Conservation (phyloP, 1,140 invertebrate species). For the Sarcophaga peregrina region DNA sequence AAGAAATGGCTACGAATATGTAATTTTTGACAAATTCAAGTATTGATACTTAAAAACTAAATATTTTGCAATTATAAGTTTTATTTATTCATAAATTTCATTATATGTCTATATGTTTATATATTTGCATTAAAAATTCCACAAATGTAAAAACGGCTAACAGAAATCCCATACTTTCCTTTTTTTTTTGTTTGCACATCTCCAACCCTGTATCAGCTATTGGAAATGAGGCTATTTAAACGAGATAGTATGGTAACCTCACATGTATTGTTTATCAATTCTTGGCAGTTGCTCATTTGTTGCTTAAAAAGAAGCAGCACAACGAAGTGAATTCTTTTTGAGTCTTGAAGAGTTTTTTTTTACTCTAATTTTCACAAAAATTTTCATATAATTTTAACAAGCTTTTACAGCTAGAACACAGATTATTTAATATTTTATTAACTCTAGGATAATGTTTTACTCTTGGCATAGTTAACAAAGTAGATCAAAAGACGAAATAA, state of each 20-base stretch:
- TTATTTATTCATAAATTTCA: no score
- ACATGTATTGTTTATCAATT: not conserved
- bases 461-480: conserved; percentile 32
- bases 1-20: no score
- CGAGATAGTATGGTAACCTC: not conserved
- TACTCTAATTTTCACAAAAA: conserved; percentile 20
- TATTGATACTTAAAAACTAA: no score
- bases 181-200: no score
- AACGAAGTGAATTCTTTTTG: conserved; percentile 22
- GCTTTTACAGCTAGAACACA: conserved; percentile 18
- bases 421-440: conserved; percentile 25
- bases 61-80: no score
- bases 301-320: conserved; percentile 14
- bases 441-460: conserved; percentile 17
- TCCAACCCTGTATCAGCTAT: no score
- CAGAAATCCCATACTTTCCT: no score
- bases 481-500: not conserved
- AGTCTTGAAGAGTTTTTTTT: conserved; percentile 29
- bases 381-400: conserved; percentile 20
- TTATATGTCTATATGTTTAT: no score
- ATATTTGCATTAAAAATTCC: no score
- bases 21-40: no score
- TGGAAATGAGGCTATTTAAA: no score
- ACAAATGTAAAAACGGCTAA: no score
- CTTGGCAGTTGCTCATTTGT: not conserved